These are phyloP conservation scores for Chelonia mydas DNA, from an alignment of 2,797 vertebrate species.

Conservation along the genomic window DNA sequence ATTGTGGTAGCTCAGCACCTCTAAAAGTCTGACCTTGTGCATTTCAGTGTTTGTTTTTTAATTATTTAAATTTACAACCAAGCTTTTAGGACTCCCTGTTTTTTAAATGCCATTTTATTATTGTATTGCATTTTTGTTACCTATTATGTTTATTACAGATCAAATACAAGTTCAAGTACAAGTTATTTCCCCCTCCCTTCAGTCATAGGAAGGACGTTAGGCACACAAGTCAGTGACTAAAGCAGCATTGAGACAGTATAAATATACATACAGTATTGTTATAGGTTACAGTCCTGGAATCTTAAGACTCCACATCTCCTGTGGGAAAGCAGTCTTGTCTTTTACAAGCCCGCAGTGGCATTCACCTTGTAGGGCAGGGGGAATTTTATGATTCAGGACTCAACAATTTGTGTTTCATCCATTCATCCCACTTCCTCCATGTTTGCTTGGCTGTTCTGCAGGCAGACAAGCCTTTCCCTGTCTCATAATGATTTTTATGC, in stretches of 20 bases:
- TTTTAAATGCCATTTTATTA: not conserved
- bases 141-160: not conserved
- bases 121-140: not conserved
- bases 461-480: not conserved
- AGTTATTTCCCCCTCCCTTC: not conserved
- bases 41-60: not conserved
- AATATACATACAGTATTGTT: not conserved
- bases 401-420: not conserved
- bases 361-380: not conserved
- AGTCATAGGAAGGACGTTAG: not conserved
- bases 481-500: not conserved
- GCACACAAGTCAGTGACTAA: not conserved
- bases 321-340: constrained; percentile 20
- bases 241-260: not conserved
- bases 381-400: not conserved
- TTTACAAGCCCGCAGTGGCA: not conserved
- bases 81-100: not conserved
- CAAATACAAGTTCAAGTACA: not conserved
- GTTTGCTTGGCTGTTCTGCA: constrained; percentile 12
- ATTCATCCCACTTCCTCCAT: not conserved
- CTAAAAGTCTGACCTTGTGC: not conserved
- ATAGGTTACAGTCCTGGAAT: not conserved
- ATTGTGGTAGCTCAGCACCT: not conserved
- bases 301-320: constrained; percentile 8
- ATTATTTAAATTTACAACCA: not conserved